These are phyloP conservation scores for Pseudolycoriella hygida DNA, from an alignment of 2,888 invertebrate species.

Conservation along the genomic window DNA sequence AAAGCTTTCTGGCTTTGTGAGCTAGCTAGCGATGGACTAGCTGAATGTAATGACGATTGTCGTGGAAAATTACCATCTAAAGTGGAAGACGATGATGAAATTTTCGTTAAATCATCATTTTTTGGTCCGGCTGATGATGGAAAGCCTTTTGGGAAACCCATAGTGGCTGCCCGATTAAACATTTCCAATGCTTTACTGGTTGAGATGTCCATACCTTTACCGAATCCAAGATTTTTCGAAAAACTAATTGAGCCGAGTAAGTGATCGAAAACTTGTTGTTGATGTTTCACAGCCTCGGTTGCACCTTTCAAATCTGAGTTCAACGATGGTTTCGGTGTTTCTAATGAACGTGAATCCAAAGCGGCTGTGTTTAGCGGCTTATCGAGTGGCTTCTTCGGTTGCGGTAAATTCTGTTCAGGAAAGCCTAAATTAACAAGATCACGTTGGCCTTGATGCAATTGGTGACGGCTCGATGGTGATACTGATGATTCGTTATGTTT, in stretches of 20 bases:
- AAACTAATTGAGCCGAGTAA: slow-evolving; percentile 24
- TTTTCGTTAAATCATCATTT: not conserved
- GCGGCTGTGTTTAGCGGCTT: slow-evolving; percentile 2
- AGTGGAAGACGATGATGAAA: not conserved
- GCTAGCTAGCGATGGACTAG: slow-evolving; percentile 9
- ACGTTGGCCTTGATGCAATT: not conserved
- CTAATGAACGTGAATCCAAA: not conserved
- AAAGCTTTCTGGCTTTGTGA: not conserved
- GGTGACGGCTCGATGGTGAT: not conserved
- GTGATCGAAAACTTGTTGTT: slow-evolving; percentile 22
- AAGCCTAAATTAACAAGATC: slow-evolving; percentile 6
- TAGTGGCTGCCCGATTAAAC: slow-evolving; percentile 27
- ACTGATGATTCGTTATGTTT: too few relatives aligned
- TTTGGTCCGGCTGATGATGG: slow-evolving; percentile 7
- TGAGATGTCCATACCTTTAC: slow-evolving; percentile 16
- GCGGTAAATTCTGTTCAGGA: not conserved
- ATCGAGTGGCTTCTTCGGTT: not conserved
- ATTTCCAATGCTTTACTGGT: slow-evolving; percentile 28
- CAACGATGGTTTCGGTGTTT: slow-evolving; percentile 4
- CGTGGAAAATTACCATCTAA: not conserved
- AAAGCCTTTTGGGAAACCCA: slow-evolving; percentile 26
- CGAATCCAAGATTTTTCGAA: slow-evolving; percentile 20
- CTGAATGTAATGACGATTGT: slow-evolving; percentile 1
- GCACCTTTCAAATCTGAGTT: not conserved
- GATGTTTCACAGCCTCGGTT: slow-evolving; percentile 7